Percentiles rank a stretch among this genome's conserved stretches.
Conservation (phyloP, 2,797 vertebrate species). For the Nothura maculosa region DNA sequence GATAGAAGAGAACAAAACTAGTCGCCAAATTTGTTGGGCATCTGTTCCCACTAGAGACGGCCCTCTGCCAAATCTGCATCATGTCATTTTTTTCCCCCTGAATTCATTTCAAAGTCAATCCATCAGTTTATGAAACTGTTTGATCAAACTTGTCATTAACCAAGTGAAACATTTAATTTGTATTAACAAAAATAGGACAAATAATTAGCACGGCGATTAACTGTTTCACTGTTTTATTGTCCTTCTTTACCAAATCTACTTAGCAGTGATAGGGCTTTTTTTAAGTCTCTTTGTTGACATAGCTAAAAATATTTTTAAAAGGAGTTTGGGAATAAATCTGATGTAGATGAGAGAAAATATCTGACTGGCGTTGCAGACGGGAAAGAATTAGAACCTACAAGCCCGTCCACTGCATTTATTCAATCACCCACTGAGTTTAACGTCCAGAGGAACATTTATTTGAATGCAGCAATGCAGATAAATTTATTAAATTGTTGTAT, state of each 20-base stretch:
- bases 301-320: slow-evolving; percentile 76
- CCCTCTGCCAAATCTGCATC: slow-evolving; percentile 85
- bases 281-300: slow-evolving; percentile 67
- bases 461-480: background rate
- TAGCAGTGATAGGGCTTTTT: slow-evolving; percentile 78
- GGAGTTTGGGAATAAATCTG: slow-evolving; percentile 64
- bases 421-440: background rate
- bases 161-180: slow-evolving; percentile 87
- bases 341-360: slow-evolving; percentile 65
- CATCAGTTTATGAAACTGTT: slow-evolving; percentile 88
- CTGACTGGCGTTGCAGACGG: background rate
- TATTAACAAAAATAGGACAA: slow-evolving; percentile 87
- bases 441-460: background rate
- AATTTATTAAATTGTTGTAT: background rate
- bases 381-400: slow-evolving; percentile 7
- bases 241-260: slow-evolving; percentile 80
- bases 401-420: background rate
- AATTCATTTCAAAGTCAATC: slow-evolving; percentile 89
- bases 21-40: slow-evolving; percentile 88
- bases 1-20: slow-evolving; percentile 89
- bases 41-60: slow-evolving; percentile 88
- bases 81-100: slow-evolving; percentile 81
- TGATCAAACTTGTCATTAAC: slow-evolving; percentile 88
- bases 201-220: slow-evolving; percentile 85
- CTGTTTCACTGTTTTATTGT: slow-evolving; percentile 79